Conservation (phyloP, 1,140 invertebrate genomes). For the Dreissena rostriformis region DNA sequence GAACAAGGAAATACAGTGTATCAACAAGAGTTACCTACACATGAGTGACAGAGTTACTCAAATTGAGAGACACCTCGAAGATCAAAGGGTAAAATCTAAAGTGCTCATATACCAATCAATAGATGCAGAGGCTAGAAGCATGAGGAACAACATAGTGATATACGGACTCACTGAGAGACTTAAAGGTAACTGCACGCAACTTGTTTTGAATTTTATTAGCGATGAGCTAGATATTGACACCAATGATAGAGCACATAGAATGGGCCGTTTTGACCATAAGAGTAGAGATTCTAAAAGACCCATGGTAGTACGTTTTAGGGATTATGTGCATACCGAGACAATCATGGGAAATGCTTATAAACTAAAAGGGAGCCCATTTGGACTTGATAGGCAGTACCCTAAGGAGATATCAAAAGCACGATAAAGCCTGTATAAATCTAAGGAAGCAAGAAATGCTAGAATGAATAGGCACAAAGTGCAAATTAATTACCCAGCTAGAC, state of each 20-base stretch:
- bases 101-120: not conserved
- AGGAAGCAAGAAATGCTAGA: not conserved
- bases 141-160: constrained; percentile 5
- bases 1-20: not conserved
- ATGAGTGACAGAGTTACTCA: not conserved
- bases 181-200: too few species aligned
- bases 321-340: constrained; percentile 10
- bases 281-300: constrained; percentile 3
- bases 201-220: too few species aligned
- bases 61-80: not conserved
- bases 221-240: not conserved
- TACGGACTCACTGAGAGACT: constrained; percentile 4
- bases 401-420: constrained; percentile 3
- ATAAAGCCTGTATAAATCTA: not conserved
- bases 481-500: constrained; percentile 20
- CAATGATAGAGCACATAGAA: not conserved
- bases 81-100: not conserved
- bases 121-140: not conserved
- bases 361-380: not conserved
- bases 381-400: constrained; percentile 11
- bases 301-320: not conserved
- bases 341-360: not conserved
- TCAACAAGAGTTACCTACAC: not conserved
- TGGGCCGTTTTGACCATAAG: not conserved
- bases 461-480: constrained; percentile 1